A percentile compares a stretch with the other conserved stretches of the same genome.
Conservation (phyloP, 2,113 vertebrate species). For the Plecotus auritus region DNA sequence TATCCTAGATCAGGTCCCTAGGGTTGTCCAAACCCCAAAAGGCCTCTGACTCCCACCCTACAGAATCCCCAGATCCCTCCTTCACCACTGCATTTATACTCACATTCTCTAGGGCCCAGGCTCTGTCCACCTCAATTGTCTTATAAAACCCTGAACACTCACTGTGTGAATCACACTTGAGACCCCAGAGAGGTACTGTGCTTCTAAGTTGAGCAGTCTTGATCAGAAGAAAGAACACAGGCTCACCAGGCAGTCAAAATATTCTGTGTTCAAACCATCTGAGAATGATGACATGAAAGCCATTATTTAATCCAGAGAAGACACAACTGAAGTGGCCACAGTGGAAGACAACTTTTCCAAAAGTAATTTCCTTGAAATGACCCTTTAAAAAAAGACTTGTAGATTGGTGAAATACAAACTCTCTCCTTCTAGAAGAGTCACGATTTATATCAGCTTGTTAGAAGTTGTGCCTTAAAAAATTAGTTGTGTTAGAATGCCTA, state of each 20-base stretch:
- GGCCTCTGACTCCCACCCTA: not conserved
- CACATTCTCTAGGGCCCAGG: not conserved
- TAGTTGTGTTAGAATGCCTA: not conserved
- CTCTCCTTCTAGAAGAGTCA: not conserved
- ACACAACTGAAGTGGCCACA: not conserved
- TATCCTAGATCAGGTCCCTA: not conserved
- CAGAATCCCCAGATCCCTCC: not conserved
- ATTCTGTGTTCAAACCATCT: not conserved
- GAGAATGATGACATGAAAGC: not conserved
- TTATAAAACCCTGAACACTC: not conserved
- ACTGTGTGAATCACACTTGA: not conserved
- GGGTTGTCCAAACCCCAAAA: not conserved
- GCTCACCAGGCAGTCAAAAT: not conserved
- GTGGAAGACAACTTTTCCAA: not conserved
- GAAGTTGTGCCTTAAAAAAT: not conserved
- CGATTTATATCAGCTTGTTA: not conserved
- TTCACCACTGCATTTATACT: accelerated
- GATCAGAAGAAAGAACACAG: not conserved
- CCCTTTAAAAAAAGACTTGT: not conserved
- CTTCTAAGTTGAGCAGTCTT: not conserved
- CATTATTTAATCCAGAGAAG: not conserved
- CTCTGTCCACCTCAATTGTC: not conserved
- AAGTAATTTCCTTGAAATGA: not conserved
- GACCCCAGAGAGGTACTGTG: not conserved
- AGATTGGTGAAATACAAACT: not conserved